Base-by-base conservation (phyloP, 2,797 vertebrate genomes). In the Molothrus ater region DNA sequence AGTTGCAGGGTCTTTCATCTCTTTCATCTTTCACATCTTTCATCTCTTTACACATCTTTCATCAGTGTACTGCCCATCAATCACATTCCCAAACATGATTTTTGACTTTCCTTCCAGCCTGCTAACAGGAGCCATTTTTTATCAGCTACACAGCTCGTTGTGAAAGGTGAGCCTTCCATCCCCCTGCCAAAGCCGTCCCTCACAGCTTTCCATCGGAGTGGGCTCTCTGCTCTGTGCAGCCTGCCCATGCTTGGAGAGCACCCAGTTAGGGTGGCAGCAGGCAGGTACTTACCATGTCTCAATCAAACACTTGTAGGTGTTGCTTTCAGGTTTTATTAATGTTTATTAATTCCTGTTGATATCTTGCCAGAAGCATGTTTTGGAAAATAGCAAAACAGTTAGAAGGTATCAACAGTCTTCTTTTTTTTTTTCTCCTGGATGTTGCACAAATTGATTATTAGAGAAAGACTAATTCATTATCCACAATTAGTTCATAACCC, bases 271-370 rank as follows among this genome's bases (percentile, higher is more conserved):
- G n/a, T 48, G 31, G 32, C 5, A 13, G 48, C 56, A 47, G 26
- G 34, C 14, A 12, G 78, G 70, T 60, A 24, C 53, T 64, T 42
- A 80, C 20, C 29, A 59, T 60, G 40, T 86, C 71, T 45, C 63
- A 75, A 90, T 75, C 48, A 89, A 91, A 80, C 34, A 59, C 16
- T 36, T 88, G 20, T 12, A 7, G 6, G 63, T 82, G 36, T 63
- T 69, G 31, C 38, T 95, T 81, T 93, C 93, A 70, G 13, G 28
- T 80, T 90, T 76, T 80, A 81, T 93, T 76, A 78, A 80, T 47
- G 59, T 80, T 57, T 64, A 56, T 80, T 88, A 72, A 79, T 79
- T 72, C 36, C 82, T 59, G 13, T 45, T 70, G 26, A 28, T 63
- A 56, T 18, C 47, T 93, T 90, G 64, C 81, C 92, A 86, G 88